A percentile compares a stretch with the other conserved stretches of the same genome.
Conservation (phyloP, 2,888 invertebrate species). For the Sepioteuthis lessoniana region DNA sequence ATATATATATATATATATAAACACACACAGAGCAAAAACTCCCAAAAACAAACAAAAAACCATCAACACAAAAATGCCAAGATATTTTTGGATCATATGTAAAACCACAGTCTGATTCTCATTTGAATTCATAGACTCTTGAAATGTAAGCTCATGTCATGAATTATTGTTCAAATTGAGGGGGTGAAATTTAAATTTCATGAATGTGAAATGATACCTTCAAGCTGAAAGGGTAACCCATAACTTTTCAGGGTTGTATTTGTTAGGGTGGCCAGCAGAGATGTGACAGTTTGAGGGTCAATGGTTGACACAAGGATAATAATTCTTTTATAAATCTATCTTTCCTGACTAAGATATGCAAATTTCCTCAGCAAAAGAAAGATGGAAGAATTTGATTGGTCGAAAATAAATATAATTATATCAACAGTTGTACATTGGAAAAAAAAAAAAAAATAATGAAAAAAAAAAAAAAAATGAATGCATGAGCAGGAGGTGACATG, state of each 20-base stretch:
- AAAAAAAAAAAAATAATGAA: too few relatives aligned
- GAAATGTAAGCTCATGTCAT: not conserved
- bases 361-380: not conserved
- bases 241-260: not conserved
- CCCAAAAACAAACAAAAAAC: not conserved
- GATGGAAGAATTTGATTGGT: too few relatives aligned
- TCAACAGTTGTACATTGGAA: too few relatives aligned
- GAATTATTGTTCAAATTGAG: not conserved
- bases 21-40: too few relatives aligned
- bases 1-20: too few relatives aligned
- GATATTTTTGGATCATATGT: not conserved
- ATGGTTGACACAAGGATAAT: not conserved
- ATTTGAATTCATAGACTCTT: not conserved
- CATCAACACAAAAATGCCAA: not conserved
- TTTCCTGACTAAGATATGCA: not conserved
- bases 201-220: not conserved
- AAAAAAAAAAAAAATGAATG: too few relatives aligned
- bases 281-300: not conserved
- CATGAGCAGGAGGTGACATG: too few relatives aligned
- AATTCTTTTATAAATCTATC: conserved; percentile 15
- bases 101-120: not conserved
- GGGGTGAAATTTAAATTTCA: not conserved
- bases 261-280: conserved; percentile 16
- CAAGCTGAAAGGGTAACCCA: not conserved
- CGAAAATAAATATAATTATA: too few relatives aligned